Evolutionary conservation across 2,888 invertebrate genomes (phyloP), one percentile per base, ranked within the genome.

Genomic region (Mythimna pallens): DNA sequence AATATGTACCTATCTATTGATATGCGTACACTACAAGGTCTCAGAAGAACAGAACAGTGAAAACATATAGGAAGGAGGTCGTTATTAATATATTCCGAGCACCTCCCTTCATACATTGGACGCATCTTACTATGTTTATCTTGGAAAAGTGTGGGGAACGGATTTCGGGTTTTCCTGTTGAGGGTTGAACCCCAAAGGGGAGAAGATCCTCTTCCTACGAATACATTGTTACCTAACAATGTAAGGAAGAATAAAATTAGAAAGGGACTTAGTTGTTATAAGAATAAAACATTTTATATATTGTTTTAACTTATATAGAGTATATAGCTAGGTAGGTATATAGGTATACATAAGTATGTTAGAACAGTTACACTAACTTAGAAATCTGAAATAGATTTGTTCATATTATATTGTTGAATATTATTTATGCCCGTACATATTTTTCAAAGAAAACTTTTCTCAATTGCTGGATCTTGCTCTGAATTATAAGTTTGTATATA

Each of bases 91-190:
- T 72, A 77, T 84, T 67, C 73, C 61, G 57, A 66, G 74, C 67
- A 50, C 68, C 79, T 61, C 70, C 70, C 65, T 81, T 73, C 72
- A 61, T 77, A 79, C 65, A 71, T 72, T 70, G 72, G 70, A 65
- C 64, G 76, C 78, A 83, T 83, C 83, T 76, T 68, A 77, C 76
- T 73, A 55, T 86, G 82, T 87, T 86, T 87, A 62, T 86, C 77
- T 87, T 82, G 66, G 68, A 69, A 81, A 78, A 83, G 78, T 80
- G 77, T 73, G 77, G 85, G 84, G 84, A 74, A 80, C 74, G 80
- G 86, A 86, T 87, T 87, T 86, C 12, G 74, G 81, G 79, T 65
- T 80, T 84, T 83, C 73, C 77, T 59, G 62, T 63, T 62, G 36
- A 63, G 67, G 73, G 72, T 66, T 22, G 54, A 72, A 65, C 8